Conservation (phyloP, 64 coral and sea anemone species). For the Acropora yongei region DNA sequence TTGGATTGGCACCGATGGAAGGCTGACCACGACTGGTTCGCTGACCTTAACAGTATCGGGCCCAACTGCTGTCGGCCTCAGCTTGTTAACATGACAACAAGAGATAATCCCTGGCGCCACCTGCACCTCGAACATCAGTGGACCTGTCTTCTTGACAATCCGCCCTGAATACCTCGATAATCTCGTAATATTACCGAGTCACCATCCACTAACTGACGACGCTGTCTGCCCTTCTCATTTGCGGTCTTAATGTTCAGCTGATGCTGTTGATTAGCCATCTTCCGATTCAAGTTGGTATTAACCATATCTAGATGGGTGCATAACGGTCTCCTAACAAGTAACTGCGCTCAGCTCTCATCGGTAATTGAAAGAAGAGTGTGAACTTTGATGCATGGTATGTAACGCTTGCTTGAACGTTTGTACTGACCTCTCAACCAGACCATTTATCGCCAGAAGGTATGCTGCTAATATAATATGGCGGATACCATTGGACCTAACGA, state of each 20-base stretch:
- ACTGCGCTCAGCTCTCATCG: constrained; percentile 66
- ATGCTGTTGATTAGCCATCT: constrained; percentile 63
- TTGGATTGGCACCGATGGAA: constrained; percentile 5
- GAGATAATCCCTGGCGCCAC: constrained; percentile 41
- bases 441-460: constrained; percentile 45
- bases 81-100: constrained; percentile 66
- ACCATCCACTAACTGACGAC: constrained; percentile 34
- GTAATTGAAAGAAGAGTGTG: constrained; percentile 63
- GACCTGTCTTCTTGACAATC: constrained; percentile 57
- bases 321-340: constrained; percentile 57
- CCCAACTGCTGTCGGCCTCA: constrained; percentile 38
- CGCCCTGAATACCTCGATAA: constrained; percentile 37
- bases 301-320: constrained; percentile 68
- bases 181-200: constrained; percentile 54
- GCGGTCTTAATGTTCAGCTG: constrained; percentile 44
- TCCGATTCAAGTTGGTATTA: constrained; percentile 66
- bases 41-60: neutral
- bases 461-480: constrained; percentile 46
- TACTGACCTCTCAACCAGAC: constrained; percentile 18
- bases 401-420: constrained; percentile 54
- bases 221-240: constrained; percentile 33
- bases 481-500: constrained; percentile 52
- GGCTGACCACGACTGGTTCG: neutral
- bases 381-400: constrained; percentile 4
- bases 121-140: constrained; percentile 45